These are phyloP conservation scores for Hyperoplus lanceolatus DNA, from an alignment of 2,797 vertebrate species.

Conservation along the genomic window DNA sequence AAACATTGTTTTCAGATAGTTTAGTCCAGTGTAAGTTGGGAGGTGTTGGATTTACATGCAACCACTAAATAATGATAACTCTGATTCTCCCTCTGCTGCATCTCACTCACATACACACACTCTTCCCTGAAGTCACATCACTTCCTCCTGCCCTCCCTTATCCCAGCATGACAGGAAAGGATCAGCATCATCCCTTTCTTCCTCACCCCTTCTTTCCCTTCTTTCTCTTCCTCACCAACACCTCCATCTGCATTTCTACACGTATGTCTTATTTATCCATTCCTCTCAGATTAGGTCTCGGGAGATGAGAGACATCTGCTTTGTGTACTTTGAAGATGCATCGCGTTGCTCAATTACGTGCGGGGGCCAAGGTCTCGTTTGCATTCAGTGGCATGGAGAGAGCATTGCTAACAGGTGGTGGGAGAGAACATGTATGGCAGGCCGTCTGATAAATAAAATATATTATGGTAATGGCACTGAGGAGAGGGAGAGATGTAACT, in stretches of 20 bases:
- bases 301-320: slow-evolving; percentile 87
- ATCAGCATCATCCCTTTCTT: slow-evolving; percentile 43
- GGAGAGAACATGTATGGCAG: slow-evolving; percentile 71
- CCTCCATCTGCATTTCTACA: slow-evolving; percentile 75
- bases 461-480: slow-evolving; percentile 81
- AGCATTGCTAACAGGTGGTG: slow-evolving; percentile 84
- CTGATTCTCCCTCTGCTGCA: background rate
- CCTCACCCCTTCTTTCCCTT: slow-evolving; percentile 29
- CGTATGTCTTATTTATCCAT: slow-evolving; percentile 86
- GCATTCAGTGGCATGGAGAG: slow-evolving; percentile 81
- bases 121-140: slow-evolving; percentile 30
- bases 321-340: slow-evolving; percentile 85
- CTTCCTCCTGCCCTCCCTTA: slow-evolving; percentile 47
- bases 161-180: slow-evolving; percentile 55
- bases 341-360: slow-evolving; percentile 81
- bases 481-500: slow-evolving; percentile 71
- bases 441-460: slow-evolving; percentile 87
- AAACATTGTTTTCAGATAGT: background rate
- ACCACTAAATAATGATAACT: background rate
- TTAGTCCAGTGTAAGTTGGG: background rate
- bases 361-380: slow-evolving; percentile 79
- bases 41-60: background rate
- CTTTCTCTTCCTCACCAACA: slow-evolving; percentile 43
- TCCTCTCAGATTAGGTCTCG: slow-evolving; percentile 83
- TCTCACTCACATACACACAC: background rate